These are phyloP conservation scores for Rhodophaea formosa DNA, from an alignment of 2,888 invertebrate genomes.

Conservation along the genomic window DNA sequence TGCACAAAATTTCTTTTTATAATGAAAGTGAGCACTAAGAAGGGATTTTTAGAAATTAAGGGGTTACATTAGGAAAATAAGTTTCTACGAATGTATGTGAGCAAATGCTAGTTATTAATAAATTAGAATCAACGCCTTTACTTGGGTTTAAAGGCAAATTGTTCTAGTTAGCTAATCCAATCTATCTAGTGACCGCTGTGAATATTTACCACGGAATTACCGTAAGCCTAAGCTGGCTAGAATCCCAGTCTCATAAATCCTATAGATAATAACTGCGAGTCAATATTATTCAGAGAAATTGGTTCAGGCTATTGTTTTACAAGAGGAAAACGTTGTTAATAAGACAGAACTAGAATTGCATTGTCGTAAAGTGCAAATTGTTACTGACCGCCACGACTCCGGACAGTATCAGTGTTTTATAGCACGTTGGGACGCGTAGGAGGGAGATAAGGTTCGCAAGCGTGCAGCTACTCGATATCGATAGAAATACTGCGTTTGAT, in stretches of 20 bases:
- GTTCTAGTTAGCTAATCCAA: too few relatives aligned
- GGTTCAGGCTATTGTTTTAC: neutral
- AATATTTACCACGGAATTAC: too few relatives aligned
- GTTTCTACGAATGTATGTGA: too few relatives aligned
- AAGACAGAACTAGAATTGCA: neutral
- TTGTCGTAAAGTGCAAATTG: conserved; percentile 11
- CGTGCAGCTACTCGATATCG: conserved; percentile 54
- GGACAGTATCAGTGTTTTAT: conserved; percentile 31
- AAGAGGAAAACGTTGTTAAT: neutral
- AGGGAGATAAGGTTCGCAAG: conserved; percentile 55
- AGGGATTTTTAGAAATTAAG: too few relatives aligned
- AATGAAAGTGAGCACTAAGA: too few relatives aligned
- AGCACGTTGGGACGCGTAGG: conserved; percentile 55
- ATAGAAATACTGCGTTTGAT: conserved; percentile 50
- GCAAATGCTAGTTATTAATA: too few relatives aligned
- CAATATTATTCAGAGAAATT: neutral
- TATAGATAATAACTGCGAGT: neutral
- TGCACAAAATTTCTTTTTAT: too few relatives aligned
- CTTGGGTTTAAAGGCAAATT: too few relatives aligned
- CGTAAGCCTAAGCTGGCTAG: too few relatives aligned
- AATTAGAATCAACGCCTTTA: too few relatives aligned
- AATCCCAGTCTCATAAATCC: neutral
- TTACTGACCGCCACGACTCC: neutral
- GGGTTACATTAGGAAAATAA: too few relatives aligned
- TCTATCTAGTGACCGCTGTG: too few relatives aligned